Conservation (phyloP, 2,113 vertebrate genomes). For the Scartelaos histophorus region DNA sequence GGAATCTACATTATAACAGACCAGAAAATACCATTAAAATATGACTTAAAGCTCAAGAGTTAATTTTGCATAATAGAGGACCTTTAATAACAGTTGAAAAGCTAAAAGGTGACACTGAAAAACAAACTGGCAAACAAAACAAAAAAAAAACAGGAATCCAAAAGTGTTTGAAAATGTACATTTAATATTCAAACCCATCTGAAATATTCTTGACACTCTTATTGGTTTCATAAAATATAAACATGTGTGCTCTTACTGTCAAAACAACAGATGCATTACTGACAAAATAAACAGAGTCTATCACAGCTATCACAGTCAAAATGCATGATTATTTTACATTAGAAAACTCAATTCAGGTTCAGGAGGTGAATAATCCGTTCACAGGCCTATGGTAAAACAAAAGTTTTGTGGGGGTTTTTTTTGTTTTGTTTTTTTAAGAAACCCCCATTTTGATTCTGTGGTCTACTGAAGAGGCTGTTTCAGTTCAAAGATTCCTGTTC, state of each 20-base stretch:
- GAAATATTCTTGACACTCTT: background rate
- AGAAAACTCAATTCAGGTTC: background rate
- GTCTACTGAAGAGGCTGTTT: slow-evolving; percentile 89
- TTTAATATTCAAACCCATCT: background rate
- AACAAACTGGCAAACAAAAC: no score
- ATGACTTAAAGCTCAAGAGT: no score
- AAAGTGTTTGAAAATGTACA: background rate
- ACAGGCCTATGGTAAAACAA: background rate
- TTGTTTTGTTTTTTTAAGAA: no score
- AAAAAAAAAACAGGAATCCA: background rate
- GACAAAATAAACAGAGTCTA: background rate
- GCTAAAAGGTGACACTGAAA: no score
- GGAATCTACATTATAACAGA: no score
- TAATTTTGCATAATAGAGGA: no score
- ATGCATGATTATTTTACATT: background rate
- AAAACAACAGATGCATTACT: background rate
- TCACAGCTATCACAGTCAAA: no score
- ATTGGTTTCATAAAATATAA: background rate
- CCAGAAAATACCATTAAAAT: no score
- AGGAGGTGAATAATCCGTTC: background rate
- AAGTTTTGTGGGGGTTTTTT: no score
- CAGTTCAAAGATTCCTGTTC: slow-evolving; percentile 95
- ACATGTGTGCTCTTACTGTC: background rate
- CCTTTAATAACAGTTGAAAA: no score
- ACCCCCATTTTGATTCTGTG: no score